Base-by-base conservation (phyloP, 1,140 invertebrate genomes). In the Heliothis virescens region DNA sequence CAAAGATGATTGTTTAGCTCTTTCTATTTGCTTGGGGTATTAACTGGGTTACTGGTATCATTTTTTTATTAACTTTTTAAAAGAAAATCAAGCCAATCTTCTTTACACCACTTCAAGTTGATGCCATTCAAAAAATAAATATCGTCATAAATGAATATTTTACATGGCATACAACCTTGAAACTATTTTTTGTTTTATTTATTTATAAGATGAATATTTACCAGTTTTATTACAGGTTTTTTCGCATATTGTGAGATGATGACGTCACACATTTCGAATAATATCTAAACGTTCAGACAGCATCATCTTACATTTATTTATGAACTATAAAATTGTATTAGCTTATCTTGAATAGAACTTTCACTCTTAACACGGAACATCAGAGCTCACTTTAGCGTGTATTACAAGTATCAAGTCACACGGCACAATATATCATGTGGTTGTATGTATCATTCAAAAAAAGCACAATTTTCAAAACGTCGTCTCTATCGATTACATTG, bases 171-270 rank as follows among this genome's bases (percentile, higher is more conserved):
- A 50, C 21, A 69, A 41, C 47, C 4, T 26, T 2, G 16, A n/a
- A 16, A 34, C 26, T 60, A 48, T 50, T 67, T 48, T n/a, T 2
- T 26, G 2, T 26, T 26, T 26, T 26, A 26, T 26, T 26, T n/a
- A n/a, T n/a, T 26, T 26, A 26, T 67, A 34, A 55, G 53, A 57
- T 72, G 52, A 50, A 72, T 41, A 72, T 55, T 57, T 41, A 57
- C 48, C 18, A 59, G 21, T 55, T 78, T 78, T 78, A 78, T 78
- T 78, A 65, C 75, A 78, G 75, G 75, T 78, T 65, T 29, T 52
- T 52, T 5, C 57, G 21, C 41, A 34, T 77, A 65, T 77, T 50
- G 21, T 65, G 21, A 63, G 3, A 53, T 60, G 57, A 53, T 55
- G 15, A 59, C 16, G 16, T 55, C 57, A 41, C 13, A 74, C 34